Evolutionary conservation across 2,888 invertebrate species (phyloP).

Genomic region (Gonocerus acuteangulatus): DNA sequence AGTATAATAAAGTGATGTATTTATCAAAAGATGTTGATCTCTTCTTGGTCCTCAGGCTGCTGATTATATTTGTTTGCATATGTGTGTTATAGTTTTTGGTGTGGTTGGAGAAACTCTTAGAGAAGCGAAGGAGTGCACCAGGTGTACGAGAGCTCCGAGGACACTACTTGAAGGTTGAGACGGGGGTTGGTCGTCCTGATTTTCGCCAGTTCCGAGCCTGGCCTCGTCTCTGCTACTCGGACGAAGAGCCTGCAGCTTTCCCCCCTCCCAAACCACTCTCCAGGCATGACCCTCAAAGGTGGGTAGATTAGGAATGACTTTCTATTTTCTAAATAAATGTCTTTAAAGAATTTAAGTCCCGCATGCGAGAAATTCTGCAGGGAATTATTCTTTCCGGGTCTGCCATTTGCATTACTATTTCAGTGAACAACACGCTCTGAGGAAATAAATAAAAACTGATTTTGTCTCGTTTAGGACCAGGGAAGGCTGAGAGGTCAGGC

Average conservation of each 20-base stretch:
- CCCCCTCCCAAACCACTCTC: slow-evolving; percentile 14
- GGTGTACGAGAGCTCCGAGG: slow-evolving; percentile 35
- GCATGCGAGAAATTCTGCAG: no score
- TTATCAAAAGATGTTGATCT: no score
- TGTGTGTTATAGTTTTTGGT: slow-evolving; percentile 32
- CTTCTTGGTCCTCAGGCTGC: no score
- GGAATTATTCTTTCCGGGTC: not conserved
- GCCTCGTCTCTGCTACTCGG: slow-evolving; percentile 44
- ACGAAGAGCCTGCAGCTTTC: slow-evolving; percentile 12
- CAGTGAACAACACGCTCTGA: no score
- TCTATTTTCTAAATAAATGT: not conserved
- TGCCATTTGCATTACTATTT: no score
- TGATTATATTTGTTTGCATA: no score
- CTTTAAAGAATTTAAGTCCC: not conserved
- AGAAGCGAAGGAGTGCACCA: slow-evolving; percentile 2
- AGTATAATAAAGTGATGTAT: no score
- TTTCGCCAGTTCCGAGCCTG: slow-evolving; percentile 57
- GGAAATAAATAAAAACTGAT: no score
- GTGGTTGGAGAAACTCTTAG: slow-evolving; percentile 29
- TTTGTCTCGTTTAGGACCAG: no score
- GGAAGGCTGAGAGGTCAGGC: no score
- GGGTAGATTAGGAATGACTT: no score
- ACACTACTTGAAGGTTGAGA: slow-evolving; percentile 37
- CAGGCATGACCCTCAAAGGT: slow-evolving; percentile 18
- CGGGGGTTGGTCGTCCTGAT: slow-evolving; percentile 45